Percentiles rank a stretch among this genome's conserved stretches.
Conservation (phyloP, 2,888 invertebrate species). For the Iselma pallidipennis region DNA sequence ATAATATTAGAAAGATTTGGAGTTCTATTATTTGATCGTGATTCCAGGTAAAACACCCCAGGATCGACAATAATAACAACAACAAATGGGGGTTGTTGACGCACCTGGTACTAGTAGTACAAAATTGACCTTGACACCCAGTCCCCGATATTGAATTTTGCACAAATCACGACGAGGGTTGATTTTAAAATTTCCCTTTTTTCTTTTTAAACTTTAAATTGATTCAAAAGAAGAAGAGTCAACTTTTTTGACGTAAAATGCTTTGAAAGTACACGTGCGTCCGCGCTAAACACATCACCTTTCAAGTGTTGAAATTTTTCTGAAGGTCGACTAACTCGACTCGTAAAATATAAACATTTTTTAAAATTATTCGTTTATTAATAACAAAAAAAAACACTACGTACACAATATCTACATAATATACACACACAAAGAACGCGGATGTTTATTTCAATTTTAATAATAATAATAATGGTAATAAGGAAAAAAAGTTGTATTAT, state of each 20-base stretch:
- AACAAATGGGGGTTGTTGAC: not conserved
- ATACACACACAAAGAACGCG: not conserved
- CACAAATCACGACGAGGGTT: not conserved
- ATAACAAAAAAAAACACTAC: not conserved
- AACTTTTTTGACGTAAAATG: too few species aligned
- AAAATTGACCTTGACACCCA: not conserved
- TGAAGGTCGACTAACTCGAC: not conserved
- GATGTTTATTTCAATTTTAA: not conserved
- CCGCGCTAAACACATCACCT: not conserved
- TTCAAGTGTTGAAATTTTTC: constrained; percentile 2
- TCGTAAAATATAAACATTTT: not conserved
- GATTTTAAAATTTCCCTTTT: not conserved
- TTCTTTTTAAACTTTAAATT: too few species aligned
- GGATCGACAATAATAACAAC: not conserved
- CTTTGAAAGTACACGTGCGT: constrained; percentile 1
- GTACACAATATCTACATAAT: not conserved
- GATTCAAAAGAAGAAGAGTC: too few species aligned
- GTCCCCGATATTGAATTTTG: not conserved
- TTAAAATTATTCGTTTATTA: not conserved
- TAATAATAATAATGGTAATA: not conserved
- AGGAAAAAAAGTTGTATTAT: too few species aligned
- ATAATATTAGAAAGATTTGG: not conserved
- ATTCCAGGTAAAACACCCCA: not conserved
- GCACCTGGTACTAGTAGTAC: not conserved
- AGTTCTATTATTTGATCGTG: not conserved